Evolutionary conservation across 1,140 invertebrate species (phyloP), one percentile per base, ranked within the genome.

Genomic region (Colletes gigas): DNA sequence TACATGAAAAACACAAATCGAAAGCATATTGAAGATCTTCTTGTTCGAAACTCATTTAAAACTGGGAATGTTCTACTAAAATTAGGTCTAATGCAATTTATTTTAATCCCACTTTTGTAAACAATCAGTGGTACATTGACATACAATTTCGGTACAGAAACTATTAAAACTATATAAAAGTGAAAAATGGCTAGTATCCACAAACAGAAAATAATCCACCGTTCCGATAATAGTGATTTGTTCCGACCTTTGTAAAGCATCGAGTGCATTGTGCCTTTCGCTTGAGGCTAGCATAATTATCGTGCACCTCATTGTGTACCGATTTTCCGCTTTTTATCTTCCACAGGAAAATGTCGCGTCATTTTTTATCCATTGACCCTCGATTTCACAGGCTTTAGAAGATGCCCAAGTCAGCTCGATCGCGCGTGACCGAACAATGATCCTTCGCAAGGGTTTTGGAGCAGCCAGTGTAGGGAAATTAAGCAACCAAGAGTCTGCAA

Each of bases 341-440:
- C 21, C 44, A 15, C 12, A 15, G 21, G 17, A 75, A 80, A 52
- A 17, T 1, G 41, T 12, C 3, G 62, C n/a, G 59, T 62, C 73
- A 39, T 54, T 74, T 66, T 78, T 69, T 76, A 67, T 73, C 47
- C 15, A 73, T 41, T 66, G 74, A 60, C 59, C 52, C 68, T 72
- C 63, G 78, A 52, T 69, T 65, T 68, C 66, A 73, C 60, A 52
- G 55, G 71, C 82, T 82, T 78, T 81, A 86, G 78, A 82, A 88
- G 80, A 88, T 79, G 63, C 83, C 85, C 47, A 69, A 90, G 85
- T 88, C 83, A 87, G 85, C 83, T 70, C 70, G 79, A 30, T 57
- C 52, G 81, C 88, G 90, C 90, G 90, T 91, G 90, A 91, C 88
- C 84, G 90, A 91, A 91, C 90, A 91, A 91, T 91, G 88, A 91